These are phyloP conservation scores for Collichthys lucidus DNA, from an alignment of 2,113 vertebrate genomes.

Conservation along the genomic window DNA sequence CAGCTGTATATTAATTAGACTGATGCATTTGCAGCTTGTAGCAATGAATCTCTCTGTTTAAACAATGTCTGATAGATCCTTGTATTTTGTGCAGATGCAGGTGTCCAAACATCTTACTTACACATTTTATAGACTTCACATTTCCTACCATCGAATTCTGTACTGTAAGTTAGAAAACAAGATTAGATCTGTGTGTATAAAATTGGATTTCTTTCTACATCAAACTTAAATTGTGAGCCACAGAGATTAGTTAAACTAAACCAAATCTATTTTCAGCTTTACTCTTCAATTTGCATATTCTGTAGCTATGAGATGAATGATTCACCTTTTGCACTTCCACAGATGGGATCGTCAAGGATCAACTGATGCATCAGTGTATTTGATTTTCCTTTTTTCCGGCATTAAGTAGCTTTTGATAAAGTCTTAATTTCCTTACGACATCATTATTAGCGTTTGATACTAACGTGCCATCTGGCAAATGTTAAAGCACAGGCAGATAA, in stretches of 20 bases:
- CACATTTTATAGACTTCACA: conserved; percentile 18
- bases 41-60: conserved; percentile 59
- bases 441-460: conserved; percentile 87
- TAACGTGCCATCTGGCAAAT: conserved; percentile 85
- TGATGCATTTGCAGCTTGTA: conserved; percentile 46
- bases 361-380: conserved; percentile 79
- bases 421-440: conserved; percentile 87
- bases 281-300: conserved; percentile 69
- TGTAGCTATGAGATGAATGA: conserved; percentile 64
- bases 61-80: conserved; percentile 27
- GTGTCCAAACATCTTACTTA: conserved; percentile 23
- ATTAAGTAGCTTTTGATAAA: conserved; percentile 85
- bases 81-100: conserved; percentile 10
- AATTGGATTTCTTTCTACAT: conserved; percentile 63
- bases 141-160: conserved; percentile 21
- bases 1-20: conserved; percentile 53
- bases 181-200: conserved; percentile 62
- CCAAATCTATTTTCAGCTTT: conserved; percentile 70
- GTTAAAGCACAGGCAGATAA: conserved; percentile 83
- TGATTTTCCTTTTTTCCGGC: conserved; percentile 72
- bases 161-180: conserved; percentile 25
- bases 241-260: conserved; percentile 76
- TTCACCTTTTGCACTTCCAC: conserved; percentile 77
- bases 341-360: conserved; percentile 83
- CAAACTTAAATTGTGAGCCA: conserved; percentile 67